A percentile compares a stretch with the other conserved stretches of the same genome.
Evolutionary conservation across 2,888 invertebrate genomes (phyloP).

Genomic region (Phortica magna): DNA sequence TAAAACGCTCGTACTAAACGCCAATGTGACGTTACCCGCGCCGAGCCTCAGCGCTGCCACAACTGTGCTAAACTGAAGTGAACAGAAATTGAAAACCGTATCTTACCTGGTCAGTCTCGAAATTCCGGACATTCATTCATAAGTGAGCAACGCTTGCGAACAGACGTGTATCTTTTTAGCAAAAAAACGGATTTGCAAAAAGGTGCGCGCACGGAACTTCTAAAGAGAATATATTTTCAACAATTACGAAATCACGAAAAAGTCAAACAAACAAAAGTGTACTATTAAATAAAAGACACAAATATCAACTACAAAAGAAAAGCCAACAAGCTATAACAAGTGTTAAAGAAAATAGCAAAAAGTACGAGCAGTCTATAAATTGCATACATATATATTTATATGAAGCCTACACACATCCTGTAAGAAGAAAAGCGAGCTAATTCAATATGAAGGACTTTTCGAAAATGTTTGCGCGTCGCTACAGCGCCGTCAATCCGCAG

Average conservation of each 20-base stretch:
- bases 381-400: not conserved
- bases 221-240: not conserved
- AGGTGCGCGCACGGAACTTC: slow-evolving; percentile 12
- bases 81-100: slow-evolving; percentile 53
- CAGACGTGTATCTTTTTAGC: slow-evolving; percentile 60
- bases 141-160: slow-evolving; percentile 76
- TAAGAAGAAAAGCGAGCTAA: slow-evolving; percentile 32
- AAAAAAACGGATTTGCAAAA: not conserved
- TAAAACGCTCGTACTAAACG: slow-evolving; percentile 19
- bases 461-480: slow-evolving; percentile 81
- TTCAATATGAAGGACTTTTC: slow-evolving; percentile 82
- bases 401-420: slow-evolving; percentile 1
- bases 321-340: slow-evolving; percentile 37
- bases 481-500: slow-evolving; percentile 79
- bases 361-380: not conserved
- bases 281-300: slow-evolving; percentile 41
- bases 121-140: slow-evolving; percentile 75
- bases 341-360: slow-evolving; percentile 27
- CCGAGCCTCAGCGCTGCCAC: not conserved
- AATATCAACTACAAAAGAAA: slow-evolving; percentile 37
- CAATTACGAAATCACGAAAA: not conserved
- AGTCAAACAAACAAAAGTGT: slow-evolving; percentile 37
- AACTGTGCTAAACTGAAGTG: not conserved
- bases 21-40: not conserved
- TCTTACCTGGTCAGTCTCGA: slow-evolving; percentile 65